phyloP scores from a whole-genome alignment of 2,888 invertebrate species.

The Erannis defoliaria region DNA sequence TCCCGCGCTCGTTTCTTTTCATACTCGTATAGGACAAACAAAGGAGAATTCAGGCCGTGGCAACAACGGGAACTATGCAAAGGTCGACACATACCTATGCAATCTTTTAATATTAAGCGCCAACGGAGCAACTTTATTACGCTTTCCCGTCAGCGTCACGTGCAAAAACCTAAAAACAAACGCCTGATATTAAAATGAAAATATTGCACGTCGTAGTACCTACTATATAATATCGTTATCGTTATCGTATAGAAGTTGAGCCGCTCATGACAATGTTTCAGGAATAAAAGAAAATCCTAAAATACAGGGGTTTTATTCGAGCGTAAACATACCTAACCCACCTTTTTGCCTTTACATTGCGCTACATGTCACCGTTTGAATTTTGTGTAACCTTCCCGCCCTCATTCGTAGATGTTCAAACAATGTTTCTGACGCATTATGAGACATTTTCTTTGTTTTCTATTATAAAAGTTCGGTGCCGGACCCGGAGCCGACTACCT shows the following conservation, averaged over 20 bases:
- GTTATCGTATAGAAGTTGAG: conserved; percentile 44
- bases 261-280: conserved; percentile 47
- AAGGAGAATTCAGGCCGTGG: conserved; percentile 79
- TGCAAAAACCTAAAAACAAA: conserved; percentile 56
- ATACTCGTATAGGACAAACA: conserved; percentile 79
- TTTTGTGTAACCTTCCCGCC: conserved; percentile 10
- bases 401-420: conserved; percentile 15
- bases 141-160: conserved; percentile 53
- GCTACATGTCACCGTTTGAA: conserved; percentile 40
- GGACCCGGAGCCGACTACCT: background rate
- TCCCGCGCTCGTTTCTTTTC: conserved; percentile 79
- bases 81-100: conserved; percentile 62
- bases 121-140: conserved; percentile 69
- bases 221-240: too few species aligned
- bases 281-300: conserved; percentile 49
- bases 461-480: background rate
- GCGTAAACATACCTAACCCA: conserved; percentile 49
- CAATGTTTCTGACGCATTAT: conserved; percentile 17
- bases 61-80: conserved; percentile 82
- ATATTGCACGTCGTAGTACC: conserved; percentile 19
- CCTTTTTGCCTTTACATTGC: conserved; percentile 36
- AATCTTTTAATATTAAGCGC: conserved; percentile 79
- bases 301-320: conserved; percentile 52
- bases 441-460: conserved; percentile 9
- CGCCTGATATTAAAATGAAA: conserved; percentile 36